A percentile compares a stretch with the other conserved stretches of the same genome.
phyloP scores from a whole-genome alignment of 2,797 vertebrate species.

The Cyprinella venusta region DNA sequence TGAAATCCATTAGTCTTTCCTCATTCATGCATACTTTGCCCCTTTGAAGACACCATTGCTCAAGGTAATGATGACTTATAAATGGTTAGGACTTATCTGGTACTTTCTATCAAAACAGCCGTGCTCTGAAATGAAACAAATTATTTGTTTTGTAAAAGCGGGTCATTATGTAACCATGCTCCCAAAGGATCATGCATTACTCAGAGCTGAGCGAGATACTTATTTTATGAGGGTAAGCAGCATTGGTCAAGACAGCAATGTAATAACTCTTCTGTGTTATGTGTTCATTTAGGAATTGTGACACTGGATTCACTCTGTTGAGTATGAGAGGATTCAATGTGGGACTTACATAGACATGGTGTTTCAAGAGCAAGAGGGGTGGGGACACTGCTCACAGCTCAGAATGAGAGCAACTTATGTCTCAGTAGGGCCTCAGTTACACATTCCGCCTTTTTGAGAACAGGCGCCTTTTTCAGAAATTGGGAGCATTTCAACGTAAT shows the following conservation, averaged over 20 bases:
- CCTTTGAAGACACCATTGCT: slow-evolving; percentile 59
- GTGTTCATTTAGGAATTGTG: slow-evolving; percentile 70
- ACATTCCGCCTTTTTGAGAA: slow-evolving; percentile 55
- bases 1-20: slow-evolving; percentile 65
- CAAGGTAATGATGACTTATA: slow-evolving; percentile 63
- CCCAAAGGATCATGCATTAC: slow-evolving; percentile 72
- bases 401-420: slow-evolving; percentile 45
- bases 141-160: slow-evolving; percentile 70
- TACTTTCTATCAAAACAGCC: slow-evolving; percentile 54
- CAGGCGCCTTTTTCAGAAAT: slow-evolving; percentile 46
- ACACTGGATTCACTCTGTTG: slow-evolving; percentile 56
- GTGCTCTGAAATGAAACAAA: slow-evolving; percentile 69
- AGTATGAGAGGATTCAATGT: slow-evolving; percentile 64
- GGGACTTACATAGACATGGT: slow-evolving; percentile 44
- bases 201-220: slow-evolving; percentile 67
- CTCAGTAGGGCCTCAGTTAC: slow-evolving; percentile 51
- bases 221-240: slow-evolving; percentile 62
- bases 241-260: slow-evolving; percentile 9
- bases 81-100: slow-evolving; percentile 53
- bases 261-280: slow-evolving; percentile 58
- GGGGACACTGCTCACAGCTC: slow-evolving; percentile 27
- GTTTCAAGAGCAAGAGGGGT: slow-evolving; percentile 7
- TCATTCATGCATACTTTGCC: slow-evolving; percentile 65
- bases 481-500: slow-evolving; percentile 55
- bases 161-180: slow-evolving; percentile 71